Percentiles rank a stretch among this genome's conserved stretches.
phyloP scores from a whole-genome alignment of 92 coral and sea anemone genomes.

The Ricordea florida region DNA sequence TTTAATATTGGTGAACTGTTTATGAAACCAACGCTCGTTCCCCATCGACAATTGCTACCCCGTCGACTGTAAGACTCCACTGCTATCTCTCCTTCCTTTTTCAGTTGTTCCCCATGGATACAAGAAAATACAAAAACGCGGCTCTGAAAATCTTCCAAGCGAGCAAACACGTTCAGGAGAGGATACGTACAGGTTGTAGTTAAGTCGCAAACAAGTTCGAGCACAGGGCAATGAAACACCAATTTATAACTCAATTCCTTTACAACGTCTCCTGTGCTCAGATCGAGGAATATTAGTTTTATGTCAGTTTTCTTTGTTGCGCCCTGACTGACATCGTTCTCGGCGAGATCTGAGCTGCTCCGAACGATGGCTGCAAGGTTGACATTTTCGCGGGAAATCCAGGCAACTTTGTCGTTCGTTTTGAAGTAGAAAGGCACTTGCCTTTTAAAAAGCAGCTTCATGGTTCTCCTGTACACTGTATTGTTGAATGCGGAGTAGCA shows the following conservation, averaged over 20 bases:
- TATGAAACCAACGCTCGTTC: not conserved
- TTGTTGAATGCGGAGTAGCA: too few relatives aligned
- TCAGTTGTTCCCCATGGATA: not conserved
- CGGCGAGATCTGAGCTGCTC: not conserved
- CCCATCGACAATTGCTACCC: constrained; percentile 3
- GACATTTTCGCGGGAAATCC: constrained; percentile 18
- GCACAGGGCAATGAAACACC: not conserved
- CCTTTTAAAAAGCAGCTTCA: not conserved
- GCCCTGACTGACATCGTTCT: not conserved
- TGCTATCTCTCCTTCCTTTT: not conserved
- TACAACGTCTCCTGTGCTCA: not conserved
- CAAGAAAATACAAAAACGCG: constrained; percentile 17
- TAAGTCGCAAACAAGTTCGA: constrained; percentile 30
- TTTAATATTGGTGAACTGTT: not conserved
- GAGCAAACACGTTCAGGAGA: constrained; percentile 19
- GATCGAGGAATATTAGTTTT: not conserved
- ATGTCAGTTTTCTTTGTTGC: constrained; percentile 5
- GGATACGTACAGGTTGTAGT: constrained; percentile 6
- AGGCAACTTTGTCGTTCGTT: constrained; percentile 33
- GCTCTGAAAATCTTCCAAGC: constrained; percentile 25
- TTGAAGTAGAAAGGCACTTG: constrained; percentile 35
- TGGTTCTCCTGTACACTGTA: too few relatives aligned
- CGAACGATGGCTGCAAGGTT: constrained; percentile 9
- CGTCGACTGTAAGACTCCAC: not conserved
- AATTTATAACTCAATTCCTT: not conserved